These are phyloP conservation scores for Crotalus tigris DNA, from an alignment of 2,113 vertebrate species.

Conservation along the genomic window DNA sequence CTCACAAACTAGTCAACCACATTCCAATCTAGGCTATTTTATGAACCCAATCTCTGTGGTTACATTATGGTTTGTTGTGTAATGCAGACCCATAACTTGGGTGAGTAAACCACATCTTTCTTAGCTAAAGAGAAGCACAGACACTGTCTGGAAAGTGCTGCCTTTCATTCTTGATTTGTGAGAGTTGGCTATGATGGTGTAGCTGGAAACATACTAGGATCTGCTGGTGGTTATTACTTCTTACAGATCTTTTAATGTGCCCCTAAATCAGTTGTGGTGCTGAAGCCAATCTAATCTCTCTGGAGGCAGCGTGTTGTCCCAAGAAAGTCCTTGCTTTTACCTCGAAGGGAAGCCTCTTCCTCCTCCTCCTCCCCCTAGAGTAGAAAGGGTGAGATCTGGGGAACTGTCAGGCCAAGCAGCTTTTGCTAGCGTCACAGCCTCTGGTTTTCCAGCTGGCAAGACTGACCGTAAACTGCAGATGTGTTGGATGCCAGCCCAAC, in stretches of 20 bases:
- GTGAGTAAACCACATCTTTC: neutral
- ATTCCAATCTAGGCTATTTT: neutral
- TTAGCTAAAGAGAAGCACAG: neutral
- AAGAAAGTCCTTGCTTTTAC: neutral
- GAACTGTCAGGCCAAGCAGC: neutral
- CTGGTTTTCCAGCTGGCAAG: conserved; percentile 5
- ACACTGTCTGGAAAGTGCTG: neutral
- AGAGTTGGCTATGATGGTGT: neutral
- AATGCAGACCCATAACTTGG: neutral
- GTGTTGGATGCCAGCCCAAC: conserved; percentile 26
- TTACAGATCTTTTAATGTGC: neutral
- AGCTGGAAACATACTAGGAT: neutral
- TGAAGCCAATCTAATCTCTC: neutral
- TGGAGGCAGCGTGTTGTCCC: neutral
- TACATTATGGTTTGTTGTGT: neutral
- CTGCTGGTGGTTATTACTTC: neutral
- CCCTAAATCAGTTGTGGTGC: neutral
- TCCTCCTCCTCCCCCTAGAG: neutral
- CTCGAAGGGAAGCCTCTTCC: neutral
- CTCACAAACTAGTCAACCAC: neutral
- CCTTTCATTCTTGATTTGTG: neutral
- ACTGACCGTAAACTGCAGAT: conserved; percentile 34
- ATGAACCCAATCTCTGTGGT: neutral
- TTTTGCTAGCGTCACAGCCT: neutral
- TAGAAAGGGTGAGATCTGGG: conserved; percentile 15